Conservation (phyloP, 2,888 invertebrate genomes). For the Antheraea assamensis region DNA sequence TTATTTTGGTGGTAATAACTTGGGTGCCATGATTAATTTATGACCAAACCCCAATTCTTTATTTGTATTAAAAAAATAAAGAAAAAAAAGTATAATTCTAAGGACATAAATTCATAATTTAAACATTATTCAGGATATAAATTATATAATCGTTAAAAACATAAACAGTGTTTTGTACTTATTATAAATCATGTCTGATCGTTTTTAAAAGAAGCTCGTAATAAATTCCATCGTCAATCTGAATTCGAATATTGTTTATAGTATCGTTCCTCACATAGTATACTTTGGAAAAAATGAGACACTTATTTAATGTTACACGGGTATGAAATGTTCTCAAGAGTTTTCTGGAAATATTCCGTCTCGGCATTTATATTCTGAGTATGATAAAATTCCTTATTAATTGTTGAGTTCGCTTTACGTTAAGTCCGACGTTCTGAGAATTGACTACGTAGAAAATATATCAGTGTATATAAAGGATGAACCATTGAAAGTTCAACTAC, state of each 20-base stretch:
- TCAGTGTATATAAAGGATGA: constrained; percentile 29
- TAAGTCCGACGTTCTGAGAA: background rate
- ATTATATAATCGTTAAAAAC: no score
- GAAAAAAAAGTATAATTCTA: no score
- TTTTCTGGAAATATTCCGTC: background rate
- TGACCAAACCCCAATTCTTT: no score
- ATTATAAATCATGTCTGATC: no score
- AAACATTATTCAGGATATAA: no score
- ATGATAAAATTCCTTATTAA: background rate
- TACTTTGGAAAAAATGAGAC: background rate
- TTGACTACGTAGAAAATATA: constrained; percentile 4
- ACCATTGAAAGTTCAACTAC: constrained; percentile 63
- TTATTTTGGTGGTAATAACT: no score
- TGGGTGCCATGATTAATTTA: no score
- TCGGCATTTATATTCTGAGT: background rate
- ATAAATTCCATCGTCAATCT: no score
- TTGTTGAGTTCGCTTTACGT: background rate
- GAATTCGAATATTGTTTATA: background rate
- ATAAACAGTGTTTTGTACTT: no score
- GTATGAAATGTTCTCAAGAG: background rate
- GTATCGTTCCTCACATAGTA: background rate
- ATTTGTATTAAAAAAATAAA: no score
- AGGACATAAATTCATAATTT: no score
- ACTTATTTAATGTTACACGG: background rate
- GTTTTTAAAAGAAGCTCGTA: no score